A percentile compares a stretch with the other conserved stretches of the same genome.
phyloP scores from a whole-genome alignment of 2,888 invertebrate species.

The Pogonocherus hispidulus region DNA sequence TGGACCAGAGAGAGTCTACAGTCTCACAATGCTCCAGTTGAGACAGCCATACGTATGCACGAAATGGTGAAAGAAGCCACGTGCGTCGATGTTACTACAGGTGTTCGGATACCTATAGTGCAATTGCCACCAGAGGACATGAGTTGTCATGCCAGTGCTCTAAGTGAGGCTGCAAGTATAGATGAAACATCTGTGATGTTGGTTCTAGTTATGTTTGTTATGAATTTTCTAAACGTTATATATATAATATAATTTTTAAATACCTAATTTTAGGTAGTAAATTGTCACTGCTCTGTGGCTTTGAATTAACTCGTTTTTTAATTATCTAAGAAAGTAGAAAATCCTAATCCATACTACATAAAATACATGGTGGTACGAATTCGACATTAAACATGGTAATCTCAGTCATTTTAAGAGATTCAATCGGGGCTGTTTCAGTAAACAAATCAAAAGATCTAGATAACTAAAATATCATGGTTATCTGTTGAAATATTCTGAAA shows the following conservation, averaged over 20 bases:
- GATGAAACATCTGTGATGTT: slow-evolving; percentile 51
- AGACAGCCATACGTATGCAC: slow-evolving; percentile 67
- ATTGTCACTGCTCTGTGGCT: not conserved
- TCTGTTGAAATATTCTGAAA: too few relatives aligned
- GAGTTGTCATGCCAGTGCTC: slow-evolving; percentile 88
- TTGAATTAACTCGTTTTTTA: too few relatives aligned
- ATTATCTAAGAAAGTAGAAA: too few relatives aligned
- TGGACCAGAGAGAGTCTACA: slow-evolving; percentile 90
- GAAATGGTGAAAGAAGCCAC: slow-evolving; percentile 76
- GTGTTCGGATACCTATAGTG: slow-evolving; percentile 77
- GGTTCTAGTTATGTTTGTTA: slow-evolving; percentile 36
- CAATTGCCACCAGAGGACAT: slow-evolving; percentile 85
- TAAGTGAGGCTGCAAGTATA: slow-evolving; percentile 70
- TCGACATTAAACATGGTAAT: too few relatives aligned
- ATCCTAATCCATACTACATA: too few relatives aligned
- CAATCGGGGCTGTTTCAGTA: too few relatives aligned
- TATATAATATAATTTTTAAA: slow-evolving; percentile 24
- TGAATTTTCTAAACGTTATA: slow-evolving; percentile 17
- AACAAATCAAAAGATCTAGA: too few relatives aligned
- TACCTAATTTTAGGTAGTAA: slow-evolving; percentile 27
- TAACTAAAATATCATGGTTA: too few relatives aligned
- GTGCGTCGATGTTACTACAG: slow-evolving; percentile 77
- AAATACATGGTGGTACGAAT: too few relatives aligned
- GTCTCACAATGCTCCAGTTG: slow-evolving; percentile 75
- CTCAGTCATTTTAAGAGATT: too few relatives aligned